Base-by-base conservation (phyloP, 2,113 vertebrate species). In the Microtus oregoni region DNA sequence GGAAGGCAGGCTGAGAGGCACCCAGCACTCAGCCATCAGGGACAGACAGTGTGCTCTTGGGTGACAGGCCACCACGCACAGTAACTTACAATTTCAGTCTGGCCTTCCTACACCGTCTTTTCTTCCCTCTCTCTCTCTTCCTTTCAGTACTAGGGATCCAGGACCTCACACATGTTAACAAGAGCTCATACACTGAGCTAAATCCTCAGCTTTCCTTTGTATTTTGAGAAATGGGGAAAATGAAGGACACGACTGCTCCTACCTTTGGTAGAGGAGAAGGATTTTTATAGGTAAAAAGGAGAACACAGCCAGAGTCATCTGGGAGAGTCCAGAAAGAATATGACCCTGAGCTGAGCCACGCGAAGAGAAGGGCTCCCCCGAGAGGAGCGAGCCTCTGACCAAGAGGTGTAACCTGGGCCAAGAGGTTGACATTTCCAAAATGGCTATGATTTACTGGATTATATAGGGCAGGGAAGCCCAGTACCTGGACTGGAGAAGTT, bases 21-120 rank as follows among this genome's bases (percentile, higher is more conserved):
- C 82, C n/a, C 12, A 76, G 72, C 20, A 73, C 82, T 44, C 17
- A 17, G 24, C 28, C 1, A 17, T 50, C 28, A 32, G 12, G 17
- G 7, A 8, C 7, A 26, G n/a, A 32, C 30, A 35, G 0, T 32
- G 32, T 65, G 47, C 47, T 50, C 61, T 61, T 32, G 11, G 38
- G 52, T 12, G 1, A 0, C 67, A 15, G 1, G 5, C 0, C 63
- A 19, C 72, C 30, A n/a, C 1, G 76, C 19, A 20, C n/a, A 88
- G 70, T 65, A 24, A 75, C 41, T 50, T 92, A 83, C 20, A 61
- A 50, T 86, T 32, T 67, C 35, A 12, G 38, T 55, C 47, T 86
- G 72, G 38, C n/a, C 86, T 55, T 38, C 12, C 22, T 28, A n/a
- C 20, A n/a, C 24, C 3, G 1, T 28, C 35, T 58, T 89, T 41